Conservation (phyloP, 2,888 invertebrate genomes). For the Eutolmus rufibarbis region DNA sequence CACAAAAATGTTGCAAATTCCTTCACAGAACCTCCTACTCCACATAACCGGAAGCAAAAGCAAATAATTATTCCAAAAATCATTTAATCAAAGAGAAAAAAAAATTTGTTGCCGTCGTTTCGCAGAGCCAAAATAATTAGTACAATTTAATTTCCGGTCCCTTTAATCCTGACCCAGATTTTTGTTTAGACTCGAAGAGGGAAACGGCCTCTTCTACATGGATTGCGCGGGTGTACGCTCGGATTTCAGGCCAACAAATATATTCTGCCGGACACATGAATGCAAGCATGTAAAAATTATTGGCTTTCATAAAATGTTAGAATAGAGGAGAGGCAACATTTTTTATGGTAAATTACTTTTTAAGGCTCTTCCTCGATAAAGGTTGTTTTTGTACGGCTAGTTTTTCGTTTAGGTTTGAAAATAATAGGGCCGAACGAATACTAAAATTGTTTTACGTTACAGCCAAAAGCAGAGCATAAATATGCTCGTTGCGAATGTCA, state of each 20-base stretch:
- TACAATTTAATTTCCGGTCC: neutral
- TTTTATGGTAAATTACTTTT: neutral
- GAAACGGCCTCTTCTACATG: neutral
- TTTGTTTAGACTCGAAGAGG: neutral
- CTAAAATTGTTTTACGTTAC: neutral
- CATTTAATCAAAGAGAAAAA: neutral
- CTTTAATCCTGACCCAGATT: neutral
- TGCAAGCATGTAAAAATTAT: neutral
- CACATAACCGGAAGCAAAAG: neutral
- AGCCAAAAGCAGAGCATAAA: neutral
- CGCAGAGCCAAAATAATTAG: neutral
- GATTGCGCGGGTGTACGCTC: neutral
- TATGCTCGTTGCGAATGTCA: neutral
- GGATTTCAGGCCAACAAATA: neutral
- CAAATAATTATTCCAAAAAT: neutral
- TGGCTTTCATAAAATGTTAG: neutral
- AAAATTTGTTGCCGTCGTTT: neutral
- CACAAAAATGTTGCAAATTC: neutral
- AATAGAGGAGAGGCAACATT: neutral
- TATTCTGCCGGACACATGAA: neutral
- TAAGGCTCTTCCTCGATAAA: neutral
- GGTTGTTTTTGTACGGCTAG: neutral
- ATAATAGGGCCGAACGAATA: neutral
- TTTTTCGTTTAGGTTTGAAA: neutral
- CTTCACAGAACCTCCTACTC: neutral